Evolutionary conservation across 1,140 invertebrate species (phyloP).

Genomic region (Panulirus ornatus): DNA sequence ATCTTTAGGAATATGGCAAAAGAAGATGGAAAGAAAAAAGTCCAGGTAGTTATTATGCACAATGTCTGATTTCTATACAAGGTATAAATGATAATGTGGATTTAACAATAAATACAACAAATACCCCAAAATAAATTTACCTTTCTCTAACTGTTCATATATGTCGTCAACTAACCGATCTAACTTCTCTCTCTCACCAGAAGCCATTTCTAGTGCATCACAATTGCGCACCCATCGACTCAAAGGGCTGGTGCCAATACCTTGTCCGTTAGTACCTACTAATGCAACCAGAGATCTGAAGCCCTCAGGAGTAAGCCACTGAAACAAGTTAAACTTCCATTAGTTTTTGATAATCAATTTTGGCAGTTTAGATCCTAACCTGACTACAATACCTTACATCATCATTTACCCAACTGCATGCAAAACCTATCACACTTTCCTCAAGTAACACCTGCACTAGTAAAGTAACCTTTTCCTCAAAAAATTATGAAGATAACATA

Average conservation of each 20-base stretch:
- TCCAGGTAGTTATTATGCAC: too few species aligned
- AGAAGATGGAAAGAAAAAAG: too few species aligned
- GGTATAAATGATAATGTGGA: background rate
- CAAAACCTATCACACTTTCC: too few species aligned
- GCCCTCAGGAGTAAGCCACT: conserved; percentile 93
- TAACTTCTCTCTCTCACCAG: conserved; percentile 84
- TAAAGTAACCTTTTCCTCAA: too few species aligned
- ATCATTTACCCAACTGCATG: too few species aligned
- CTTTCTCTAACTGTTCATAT: conserved; percentile 90
- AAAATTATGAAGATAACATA: too few species aligned
- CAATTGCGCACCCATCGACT: conserved; percentile 91
- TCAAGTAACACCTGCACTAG: too few species aligned
- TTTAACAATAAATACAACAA: background rate
- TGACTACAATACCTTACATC: too few species aligned
- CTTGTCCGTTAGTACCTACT: conserved; percentile 95
- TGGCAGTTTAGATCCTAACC: too few species aligned
- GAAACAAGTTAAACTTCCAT: too few species aligned
- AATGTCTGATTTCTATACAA: background rate
- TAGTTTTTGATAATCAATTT: too few species aligned
- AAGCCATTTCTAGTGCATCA: conserved; percentile 83
- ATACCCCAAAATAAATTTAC: conserved; percentile 80
- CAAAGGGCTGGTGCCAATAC: conserved; percentile 93
- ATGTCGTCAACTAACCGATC: conserved; percentile 88
- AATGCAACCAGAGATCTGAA: conserved; percentile 92
- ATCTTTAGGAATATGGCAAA: too few species aligned